Evolutionary conservation across 2,113 vertebrate species (phyloP), one percentile per base, ranked within the genome.

Genomic region (Dryoscopus gambensis): DNA sequence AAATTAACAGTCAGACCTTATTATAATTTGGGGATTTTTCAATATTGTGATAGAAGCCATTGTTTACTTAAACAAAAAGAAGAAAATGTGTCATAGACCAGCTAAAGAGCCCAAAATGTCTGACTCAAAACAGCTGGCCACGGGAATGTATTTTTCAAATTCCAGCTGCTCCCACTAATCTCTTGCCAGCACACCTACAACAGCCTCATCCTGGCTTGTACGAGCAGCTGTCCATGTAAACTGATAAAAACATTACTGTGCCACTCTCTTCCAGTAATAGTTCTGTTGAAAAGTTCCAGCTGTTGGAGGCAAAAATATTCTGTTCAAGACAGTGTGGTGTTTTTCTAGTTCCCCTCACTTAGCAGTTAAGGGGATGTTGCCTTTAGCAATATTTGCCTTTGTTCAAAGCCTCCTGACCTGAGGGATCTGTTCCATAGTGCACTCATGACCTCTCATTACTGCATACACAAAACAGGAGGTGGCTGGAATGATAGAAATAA

Each of bases 311-410:
- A 83, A 73, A 89, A 87, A 73, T 92, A 67, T 69, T 89, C 90
- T 81, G 59, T 74, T 92, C 73, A 79, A 27, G 57, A 71, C 65
- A 96, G 71, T 42, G 73, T 75, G 76, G 30, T 95, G 87, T 92
- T 96, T 88, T 93, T 59, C 67, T 80, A 62, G 84, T 83, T 94
- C 74, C 70, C 69, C 40, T 94, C 76, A 87, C 53, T 93, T 80
- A 88, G 57, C 74, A 86, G 75, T 68, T 60, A 68, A 92, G 84
- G 40, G 23, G 63, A 67, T 74, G 56, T 89, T 96, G 95, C 76
- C 90, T 94, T 87, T 56, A 94, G 86, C 90, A 96, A 74, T 95
- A 92, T 95, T 97, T 94, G 87, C 80, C 80, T 94, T 92, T 94
- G 37, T 84, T 92, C 33, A 28, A 87, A 83, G 63, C 79, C 76